Conservation (phyloP, 2,113 vertebrate genomes). For the Athene cunicularia region DNA sequence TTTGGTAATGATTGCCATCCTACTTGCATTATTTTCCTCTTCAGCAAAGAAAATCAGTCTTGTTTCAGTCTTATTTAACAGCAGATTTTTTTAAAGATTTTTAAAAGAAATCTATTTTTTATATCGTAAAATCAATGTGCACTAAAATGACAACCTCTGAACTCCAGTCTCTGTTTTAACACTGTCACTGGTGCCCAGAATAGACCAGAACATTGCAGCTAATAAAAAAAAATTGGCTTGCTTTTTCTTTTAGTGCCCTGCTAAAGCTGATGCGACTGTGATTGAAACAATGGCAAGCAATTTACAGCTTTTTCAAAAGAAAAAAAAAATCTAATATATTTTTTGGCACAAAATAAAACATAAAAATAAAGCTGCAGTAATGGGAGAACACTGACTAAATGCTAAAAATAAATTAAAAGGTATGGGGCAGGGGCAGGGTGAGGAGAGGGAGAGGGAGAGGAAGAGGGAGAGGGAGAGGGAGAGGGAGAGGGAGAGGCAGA, state of each 20-base stretch:
- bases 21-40: not conserved
- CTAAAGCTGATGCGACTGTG: not conserved
- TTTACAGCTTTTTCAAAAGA: not conserved
- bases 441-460: too few relatives aligned
- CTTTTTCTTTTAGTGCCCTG: not conserved
- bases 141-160: not conserved
- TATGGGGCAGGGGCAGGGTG: too few relatives aligned
- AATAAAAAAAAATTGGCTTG: not conserved
- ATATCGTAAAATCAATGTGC: not conserved
- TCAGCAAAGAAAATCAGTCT: not conserved
- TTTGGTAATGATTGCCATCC: not conserved
- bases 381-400: not conserved
- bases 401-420: not conserved
- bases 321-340: not conserved
- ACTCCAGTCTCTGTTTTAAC: not conserved
- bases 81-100: not conserved
- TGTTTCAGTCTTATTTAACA: not conserved
- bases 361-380: not conserved
- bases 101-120: not conserved
- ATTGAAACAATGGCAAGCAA: not conserved
- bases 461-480: too few relatives aligned
- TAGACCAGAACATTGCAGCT: not conserved
- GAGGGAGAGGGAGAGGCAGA: too few relatives aligned
- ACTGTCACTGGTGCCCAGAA: not conserved
- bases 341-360: rapidly evolving